These are phyloP conservation scores for Ictidomys tridecemlineatus DNA, from an alignment of 2,113 vertebrate species.

Conservation along the genomic window DNA sequence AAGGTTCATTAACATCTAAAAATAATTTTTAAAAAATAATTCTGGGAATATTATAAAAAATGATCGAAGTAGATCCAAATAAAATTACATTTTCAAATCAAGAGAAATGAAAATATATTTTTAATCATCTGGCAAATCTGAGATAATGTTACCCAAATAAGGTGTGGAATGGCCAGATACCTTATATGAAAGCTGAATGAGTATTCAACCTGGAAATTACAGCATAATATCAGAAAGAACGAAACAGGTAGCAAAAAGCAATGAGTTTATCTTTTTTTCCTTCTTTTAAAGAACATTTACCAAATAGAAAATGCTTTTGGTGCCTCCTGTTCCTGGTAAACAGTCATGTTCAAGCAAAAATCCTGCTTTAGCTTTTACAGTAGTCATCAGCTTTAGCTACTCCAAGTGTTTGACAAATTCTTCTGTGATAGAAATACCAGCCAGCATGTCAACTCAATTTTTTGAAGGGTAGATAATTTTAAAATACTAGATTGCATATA, in stretches of 20 bases:
- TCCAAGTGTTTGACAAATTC: background rate
- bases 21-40: background rate
- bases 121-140: background rate
- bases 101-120: background rate
- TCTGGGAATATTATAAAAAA: background rate
- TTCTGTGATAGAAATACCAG: background rate
- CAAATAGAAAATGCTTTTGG: background rate
- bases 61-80: background rate
- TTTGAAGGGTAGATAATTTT: background rate
- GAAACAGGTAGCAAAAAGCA: background rate
- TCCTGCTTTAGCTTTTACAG: background rate
- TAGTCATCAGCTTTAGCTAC: background rate
- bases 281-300: background rate
- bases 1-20: no score
- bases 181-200: background rate
- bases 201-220: background rate
- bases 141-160: background rate
- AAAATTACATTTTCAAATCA: constrained; percentile 26
- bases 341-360: background rate
- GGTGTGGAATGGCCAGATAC: background rate
- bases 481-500: constrained; percentile 5
- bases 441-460: background rate
- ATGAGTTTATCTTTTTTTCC: background rate
- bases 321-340: background rate
- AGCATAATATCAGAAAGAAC: background rate